phyloP scores from a whole-genome alignment of 1,140 invertebrate species.

The Zaprionus lachaisei region DNA sequence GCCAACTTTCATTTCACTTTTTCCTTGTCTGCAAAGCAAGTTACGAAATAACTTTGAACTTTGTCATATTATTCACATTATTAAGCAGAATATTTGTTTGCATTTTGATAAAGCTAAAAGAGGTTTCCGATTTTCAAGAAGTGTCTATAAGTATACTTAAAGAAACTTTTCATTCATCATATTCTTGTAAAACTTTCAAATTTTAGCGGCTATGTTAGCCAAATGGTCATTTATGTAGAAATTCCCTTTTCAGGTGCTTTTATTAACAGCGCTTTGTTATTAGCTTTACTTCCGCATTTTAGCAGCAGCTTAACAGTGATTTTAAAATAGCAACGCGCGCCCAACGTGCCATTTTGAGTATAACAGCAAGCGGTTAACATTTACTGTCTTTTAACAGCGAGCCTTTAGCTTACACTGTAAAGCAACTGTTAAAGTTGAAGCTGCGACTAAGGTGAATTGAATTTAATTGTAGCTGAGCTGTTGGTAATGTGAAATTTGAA shows the following conservation, averaged over 20 bases:
- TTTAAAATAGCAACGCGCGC: slow-evolving; percentile 20
- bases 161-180: too few relatives aligned
- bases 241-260: background rate
- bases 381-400: slow-evolving; percentile 1
- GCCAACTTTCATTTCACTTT: slow-evolving; percentile 20
- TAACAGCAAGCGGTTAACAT: slow-evolving; percentile 7
- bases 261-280: background rate
- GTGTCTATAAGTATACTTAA: too few relatives aligned
- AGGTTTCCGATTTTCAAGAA: too few relatives aligned
- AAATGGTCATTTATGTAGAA: background rate
- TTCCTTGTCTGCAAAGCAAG: slow-evolving; percentile 8
- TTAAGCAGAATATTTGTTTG: background rate
- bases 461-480: background rate
- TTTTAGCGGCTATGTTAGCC: background rate
- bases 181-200: background rate
- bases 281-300: background rate
- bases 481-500: background rate
- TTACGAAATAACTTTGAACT: slow-evolving; percentile 22
- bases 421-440: background rate
- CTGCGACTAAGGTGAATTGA: background rate
- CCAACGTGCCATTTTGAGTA: slow-evolving; percentile 37
- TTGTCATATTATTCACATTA: slow-evolving; percentile 1
- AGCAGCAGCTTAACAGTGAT: background rate
- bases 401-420: background rate
- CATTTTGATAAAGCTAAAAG: too few relatives aligned